Base-by-base conservation (phyloP, 2,888 invertebrate species). In the Drosophila lutescens region DNA sequence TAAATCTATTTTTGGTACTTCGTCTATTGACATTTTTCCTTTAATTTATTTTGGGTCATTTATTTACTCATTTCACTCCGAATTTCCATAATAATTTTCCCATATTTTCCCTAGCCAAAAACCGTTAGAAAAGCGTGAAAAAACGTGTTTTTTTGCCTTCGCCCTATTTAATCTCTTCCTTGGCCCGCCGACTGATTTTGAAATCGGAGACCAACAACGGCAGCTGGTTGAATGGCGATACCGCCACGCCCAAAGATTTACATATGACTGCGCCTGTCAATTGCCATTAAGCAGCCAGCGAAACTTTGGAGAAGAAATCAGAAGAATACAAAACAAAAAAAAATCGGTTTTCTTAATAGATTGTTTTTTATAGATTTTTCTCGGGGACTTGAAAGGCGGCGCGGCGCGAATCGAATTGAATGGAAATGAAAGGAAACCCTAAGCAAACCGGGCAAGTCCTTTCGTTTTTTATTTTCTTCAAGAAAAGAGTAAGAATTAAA, bases 201-300 rank as follows among this genome's bases (percentile, higher is more conserved):
- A 88, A 83, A 83, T 86, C 59, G 50, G 86, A 88, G 80, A 46
- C 60, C 65, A 63, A 53, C 65, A 63, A 53, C 44, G 43, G 68
- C 85, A 77, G 85, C 85, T 81, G 86, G 73, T 50, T 44, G 51
- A 47, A 49, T 26, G 44, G 56, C 51, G 61, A 36, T 65, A 55
- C 46, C 46, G 69, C 67, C 82, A 85, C 88, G 77, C 88, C 88
- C 87, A 55, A 46, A 43, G 62, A 78, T 77, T 82, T 82, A 79
- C 88, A 80, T 86, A 68, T 74, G 86, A 86, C 83, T 87, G 87
- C 80, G 73, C 74, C 80, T 79, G 88, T 86, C 83, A 83, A 70
- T 74, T 74, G 73, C 73, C 73, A 73, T 71, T 70, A 73, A 44
- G 54, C 60, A 40, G 57, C 53, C 46, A 30, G 34, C 49, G 40